Percentiles rank a stretch among this genome's conserved stretches.
These are phyloP conservation scores for Agrilus mali DNA, from an alignment of 2,888 invertebrate species.

Conservation along the genomic window DNA sequence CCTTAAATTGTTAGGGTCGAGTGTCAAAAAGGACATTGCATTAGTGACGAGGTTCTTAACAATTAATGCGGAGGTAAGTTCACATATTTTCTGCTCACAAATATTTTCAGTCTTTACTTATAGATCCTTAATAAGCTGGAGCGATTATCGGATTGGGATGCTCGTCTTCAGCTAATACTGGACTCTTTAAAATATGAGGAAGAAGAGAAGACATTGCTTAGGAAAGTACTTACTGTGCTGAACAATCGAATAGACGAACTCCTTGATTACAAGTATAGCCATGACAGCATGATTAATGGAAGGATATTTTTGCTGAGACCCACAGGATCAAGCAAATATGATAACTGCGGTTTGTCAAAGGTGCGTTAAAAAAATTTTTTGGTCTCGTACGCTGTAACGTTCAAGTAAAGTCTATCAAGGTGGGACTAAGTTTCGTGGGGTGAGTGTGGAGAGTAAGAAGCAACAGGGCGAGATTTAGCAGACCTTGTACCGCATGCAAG, in stretches of 20 bases:
- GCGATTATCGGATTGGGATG: conserved; percentile 19
- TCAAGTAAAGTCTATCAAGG: too few relatives aligned
- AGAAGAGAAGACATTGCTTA: conserved; percentile 16
- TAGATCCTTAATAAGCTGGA: conserved; percentile 23
- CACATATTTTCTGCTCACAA: not conserved
- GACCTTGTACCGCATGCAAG: too few relatives aligned
- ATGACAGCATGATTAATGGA: conserved; percentile 21
- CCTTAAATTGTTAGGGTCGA: conserved; percentile 35
- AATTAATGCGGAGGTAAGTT: conserved; percentile 27
- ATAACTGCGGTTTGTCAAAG: conserved; percentile 26
- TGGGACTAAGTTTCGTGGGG: too few relatives aligned
- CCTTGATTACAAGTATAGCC: conserved; percentile 15
- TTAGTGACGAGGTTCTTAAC: conserved; percentile 45
- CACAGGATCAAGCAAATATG: conserved; percentile 26
- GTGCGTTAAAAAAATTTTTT: conserved; percentile 17
- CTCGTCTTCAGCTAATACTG: conserved; percentile 20
- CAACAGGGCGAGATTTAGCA: too few relatives aligned
- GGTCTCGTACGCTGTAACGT: too few relatives aligned
- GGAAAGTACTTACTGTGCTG: conserved; percentile 18
- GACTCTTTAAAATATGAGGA: conserved; percentile 16
- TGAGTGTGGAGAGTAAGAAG: too few relatives aligned
- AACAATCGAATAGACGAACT: conserved; percentile 22
- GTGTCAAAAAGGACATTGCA: conserved; percentile 36
- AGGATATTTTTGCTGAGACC: conserved; percentile 26
- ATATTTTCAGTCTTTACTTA: not conserved